phyloP scores from a whole-genome alignment of 2,113 vertebrate genomes.

The Labrus mixtus region DNA sequence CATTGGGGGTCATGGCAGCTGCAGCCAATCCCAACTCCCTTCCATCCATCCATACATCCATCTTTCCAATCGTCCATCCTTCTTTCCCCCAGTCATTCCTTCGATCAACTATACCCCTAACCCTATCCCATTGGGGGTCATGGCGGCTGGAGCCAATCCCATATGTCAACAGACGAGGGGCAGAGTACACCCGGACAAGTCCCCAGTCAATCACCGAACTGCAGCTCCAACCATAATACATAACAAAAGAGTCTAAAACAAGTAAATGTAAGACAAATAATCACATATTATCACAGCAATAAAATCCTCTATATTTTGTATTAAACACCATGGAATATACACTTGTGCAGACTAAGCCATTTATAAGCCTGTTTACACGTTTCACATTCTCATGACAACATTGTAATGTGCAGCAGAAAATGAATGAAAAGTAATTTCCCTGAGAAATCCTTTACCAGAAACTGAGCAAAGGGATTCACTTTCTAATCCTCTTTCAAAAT shows the following conservation, averaged over 20 bases:
- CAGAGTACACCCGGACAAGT: no score
- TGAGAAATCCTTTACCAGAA: conserved; percentile 73
- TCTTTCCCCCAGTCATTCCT: no score
- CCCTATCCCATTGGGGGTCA: no score
- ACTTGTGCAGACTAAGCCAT: conserved; percentile 51
- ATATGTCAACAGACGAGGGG: no score
- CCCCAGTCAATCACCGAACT: no score
- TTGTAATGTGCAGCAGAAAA: conserved; percentile 62
- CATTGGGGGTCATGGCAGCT: no score
- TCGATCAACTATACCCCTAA: no score
- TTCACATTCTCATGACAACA: conserved; percentile 64
- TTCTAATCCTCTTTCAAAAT: conserved; percentile 82
- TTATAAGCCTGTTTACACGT: conserved; percentile 73
- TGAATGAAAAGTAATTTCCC: conserved; percentile 76
- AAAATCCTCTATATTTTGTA: conserved; percentile 50
- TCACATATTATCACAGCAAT: conserved; percentile 37
- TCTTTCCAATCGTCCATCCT: no score
- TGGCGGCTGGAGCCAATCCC: no score
- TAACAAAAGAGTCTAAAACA: conserved; percentile 1
- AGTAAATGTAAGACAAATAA: conserved; percentile 35
- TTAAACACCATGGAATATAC: conserved; percentile 59
- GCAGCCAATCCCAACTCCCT: no score
- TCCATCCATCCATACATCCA: no score
- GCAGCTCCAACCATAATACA: neutral
- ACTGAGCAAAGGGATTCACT: conserved; percentile 80